Evolutionary conservation across 1,140 invertebrate species (phyloP), one percentile per base, ranked within the genome.

Genomic region (Eupeodes corollae): DNA sequence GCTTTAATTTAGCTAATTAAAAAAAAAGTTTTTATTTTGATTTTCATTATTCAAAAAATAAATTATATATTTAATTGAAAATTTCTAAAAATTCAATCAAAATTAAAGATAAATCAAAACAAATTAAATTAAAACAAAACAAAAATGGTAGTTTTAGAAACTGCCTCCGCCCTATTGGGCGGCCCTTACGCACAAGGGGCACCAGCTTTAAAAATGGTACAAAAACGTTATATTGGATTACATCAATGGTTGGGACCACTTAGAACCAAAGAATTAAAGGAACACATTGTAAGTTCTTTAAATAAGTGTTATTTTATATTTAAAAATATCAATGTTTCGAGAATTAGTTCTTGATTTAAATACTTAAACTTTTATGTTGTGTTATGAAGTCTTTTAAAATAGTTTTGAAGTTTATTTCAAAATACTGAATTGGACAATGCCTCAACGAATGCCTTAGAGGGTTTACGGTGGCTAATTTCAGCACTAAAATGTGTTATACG

Each of bases 201-300:
- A 55, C 80, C 83, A 56, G 82, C 84, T 55, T 75, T 88, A 64
- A 91, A 91, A 78, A 79, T 90, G 71, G 74, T 89, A 67, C 85
- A 86, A 58, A 90, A 91, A 72, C 76, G 86, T 56, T 90, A 86
- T 70, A 86, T 89, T 65, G 88, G 85, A 73, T 75, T 89, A 61
- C 88, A 91, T 70, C 84, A 87, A 63, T 89, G 86, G 84, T 72
- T 90, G 54, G 81, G 83, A 56, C 88, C 88, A 48, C 75, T 91
- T 52, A 71, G 74, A 40, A 52, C 50, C 58, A 59, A 84, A 70
- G 80, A 84, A 64, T 72, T 84, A 45, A 79, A 79, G 71, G 73
- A 76, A 58, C 75, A 83, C 78, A 74, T 79, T 75, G 75, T 83
- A 80, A 80, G 80, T 82, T 31, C 1, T 1, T 44, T 14, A 26